Evolutionary conservation across 2,888 invertebrate species (phyloP).

Genomic region (Sarcophaga rosellei): DNA sequence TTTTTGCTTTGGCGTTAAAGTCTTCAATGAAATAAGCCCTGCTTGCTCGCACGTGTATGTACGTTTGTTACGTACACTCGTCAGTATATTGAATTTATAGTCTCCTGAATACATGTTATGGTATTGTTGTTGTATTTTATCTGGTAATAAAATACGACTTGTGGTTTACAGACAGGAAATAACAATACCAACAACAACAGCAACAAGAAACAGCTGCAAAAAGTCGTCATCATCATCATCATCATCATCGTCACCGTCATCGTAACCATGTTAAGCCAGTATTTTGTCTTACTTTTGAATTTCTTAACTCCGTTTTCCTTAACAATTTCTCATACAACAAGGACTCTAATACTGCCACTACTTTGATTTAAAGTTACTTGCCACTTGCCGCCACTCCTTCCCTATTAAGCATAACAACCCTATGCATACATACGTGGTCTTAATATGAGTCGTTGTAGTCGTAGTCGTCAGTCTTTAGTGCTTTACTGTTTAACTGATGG

Average conservation of each 20-base stretch:
- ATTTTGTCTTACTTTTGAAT: conserved; percentile 37
- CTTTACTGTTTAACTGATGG: conserved; percentile 40
- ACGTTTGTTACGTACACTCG: background rate
- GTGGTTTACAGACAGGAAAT: conserved; percentile 42
- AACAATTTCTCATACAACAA: background rate
- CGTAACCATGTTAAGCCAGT: conserved; percentile 44
- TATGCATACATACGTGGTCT: background rate
- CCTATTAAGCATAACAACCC: background rate
- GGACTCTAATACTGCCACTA: background rate
- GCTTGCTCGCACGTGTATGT: background rate
- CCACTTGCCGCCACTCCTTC: background rate
- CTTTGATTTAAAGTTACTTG: conserved; percentile 11
- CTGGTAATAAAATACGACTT: conserved; percentile 38
- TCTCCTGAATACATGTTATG: no score
- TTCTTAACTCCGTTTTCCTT: background rate
- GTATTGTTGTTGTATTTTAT: background rate
- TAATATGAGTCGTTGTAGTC: no score
- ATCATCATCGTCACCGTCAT: background rate
- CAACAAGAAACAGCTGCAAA: conserved; percentile 37
- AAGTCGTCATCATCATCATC: conserved; percentile 22
- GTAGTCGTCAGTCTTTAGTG: conserved; percentile 11
- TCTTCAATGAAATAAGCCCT: conserved; percentile 40
- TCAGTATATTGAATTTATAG: background rate
- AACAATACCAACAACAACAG: conserved; percentile 21
- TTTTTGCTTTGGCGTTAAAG: background rate